Conservation (phyloP, 2,113 vertebrate species). For the Syngnathoides biaculeatus region DNA sequence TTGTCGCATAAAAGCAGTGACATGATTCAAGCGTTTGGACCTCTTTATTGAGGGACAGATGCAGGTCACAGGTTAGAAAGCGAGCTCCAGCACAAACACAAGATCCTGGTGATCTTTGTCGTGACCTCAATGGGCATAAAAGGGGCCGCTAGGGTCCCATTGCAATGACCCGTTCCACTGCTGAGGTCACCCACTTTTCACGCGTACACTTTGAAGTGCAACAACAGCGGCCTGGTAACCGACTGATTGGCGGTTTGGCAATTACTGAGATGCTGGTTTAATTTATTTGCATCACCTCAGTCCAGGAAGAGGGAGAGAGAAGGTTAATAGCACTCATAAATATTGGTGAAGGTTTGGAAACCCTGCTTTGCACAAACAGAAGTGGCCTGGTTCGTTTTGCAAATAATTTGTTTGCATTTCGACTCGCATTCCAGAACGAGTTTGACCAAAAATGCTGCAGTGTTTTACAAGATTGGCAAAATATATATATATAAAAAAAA, state of each 20-base stretch:
- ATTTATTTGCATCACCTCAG: constrained; percentile 32
- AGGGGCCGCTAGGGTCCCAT: constrained; percentile 33
- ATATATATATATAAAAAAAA: too few species aligned
- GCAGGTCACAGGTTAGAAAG: constrained; percentile 54
- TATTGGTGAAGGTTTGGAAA: not conserved
- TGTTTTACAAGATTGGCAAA: not conserved
- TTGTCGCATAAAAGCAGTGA: not conserved
- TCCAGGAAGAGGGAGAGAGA: constrained; percentile 4
- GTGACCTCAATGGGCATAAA: constrained; percentile 27
- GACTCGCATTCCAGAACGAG: not conserved
- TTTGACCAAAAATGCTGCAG: not conserved
- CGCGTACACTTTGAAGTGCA: constrained; percentile 56
- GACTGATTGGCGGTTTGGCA: constrained; percentile 47
- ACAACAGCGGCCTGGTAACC: constrained; percentile 33
- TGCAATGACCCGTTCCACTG: constrained; percentile 40
- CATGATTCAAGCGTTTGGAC: constrained; percentile 37
- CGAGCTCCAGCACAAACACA: constrained; percentile 11
- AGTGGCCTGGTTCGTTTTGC: not conserved
- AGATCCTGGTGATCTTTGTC: constrained; percentile 34
- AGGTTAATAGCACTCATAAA: constrained; percentile 4
- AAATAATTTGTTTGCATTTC: not conserved
- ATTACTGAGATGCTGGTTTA: constrained; percentile 29
- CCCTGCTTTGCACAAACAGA: not conserved
- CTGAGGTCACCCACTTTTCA: constrained; percentile 45
- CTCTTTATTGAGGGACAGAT: constrained; percentile 66